phyloP scores from a whole-genome alignment of 2,113 vertebrate species.

The Calyptomena viridis region DNA sequence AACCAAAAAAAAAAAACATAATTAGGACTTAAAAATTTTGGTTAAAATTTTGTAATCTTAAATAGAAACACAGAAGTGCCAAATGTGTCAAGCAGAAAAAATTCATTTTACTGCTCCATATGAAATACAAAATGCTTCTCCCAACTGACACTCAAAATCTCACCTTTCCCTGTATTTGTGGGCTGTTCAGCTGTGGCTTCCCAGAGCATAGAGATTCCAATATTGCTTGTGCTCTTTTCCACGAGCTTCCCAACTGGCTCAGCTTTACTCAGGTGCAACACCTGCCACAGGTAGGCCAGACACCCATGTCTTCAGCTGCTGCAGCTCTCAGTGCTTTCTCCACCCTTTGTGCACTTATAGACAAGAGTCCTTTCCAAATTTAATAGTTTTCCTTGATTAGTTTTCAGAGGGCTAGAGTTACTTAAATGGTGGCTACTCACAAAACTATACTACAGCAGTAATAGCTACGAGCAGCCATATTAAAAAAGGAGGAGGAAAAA shows the following conservation, averaged over 20 bases:
- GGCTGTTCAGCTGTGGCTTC: neutral
- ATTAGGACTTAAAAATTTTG: neutral
- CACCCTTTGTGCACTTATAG: neutral
- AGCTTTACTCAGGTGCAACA: neutral
- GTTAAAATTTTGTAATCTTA: neutral
- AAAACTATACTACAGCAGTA: neutral
- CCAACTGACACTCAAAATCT: neutral
- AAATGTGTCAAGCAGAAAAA: neutral
- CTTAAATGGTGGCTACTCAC: neutral
- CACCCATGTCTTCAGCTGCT: fast-evolving
- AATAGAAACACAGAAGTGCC: neutral
- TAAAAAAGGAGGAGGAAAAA: neutral
- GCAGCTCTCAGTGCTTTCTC: neutral
- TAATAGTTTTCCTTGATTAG: neutral
- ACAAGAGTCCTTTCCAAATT: neutral
- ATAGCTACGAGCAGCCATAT: neutral
- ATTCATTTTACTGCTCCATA: neutral
- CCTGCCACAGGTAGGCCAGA: neutral
- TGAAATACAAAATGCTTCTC: neutral
- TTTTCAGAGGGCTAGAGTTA: neutral
- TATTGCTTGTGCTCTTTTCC: neutral
- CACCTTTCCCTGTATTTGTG: neutral
- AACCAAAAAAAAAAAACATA: neutral
- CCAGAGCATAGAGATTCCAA: neutral
- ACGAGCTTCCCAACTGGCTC: neutral